A percentile compares a stretch with the other conserved stretches of the same genome.
These are phyloP conservation scores for Drosophila koepferae DNA, from an alignment of 2,888 invertebrate genomes.

Conservation along the genomic window DNA sequence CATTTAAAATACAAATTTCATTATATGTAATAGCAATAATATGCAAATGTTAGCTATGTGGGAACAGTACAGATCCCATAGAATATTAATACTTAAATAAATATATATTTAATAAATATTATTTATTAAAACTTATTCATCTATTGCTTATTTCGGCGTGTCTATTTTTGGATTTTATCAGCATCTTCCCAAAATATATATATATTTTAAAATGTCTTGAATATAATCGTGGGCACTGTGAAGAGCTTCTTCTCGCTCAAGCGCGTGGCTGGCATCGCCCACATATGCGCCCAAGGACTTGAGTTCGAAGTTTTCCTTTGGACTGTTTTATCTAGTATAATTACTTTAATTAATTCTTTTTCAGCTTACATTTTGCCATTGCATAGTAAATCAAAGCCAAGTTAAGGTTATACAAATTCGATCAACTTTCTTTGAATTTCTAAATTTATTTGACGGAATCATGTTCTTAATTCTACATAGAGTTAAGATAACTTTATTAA, in stretches of 20 bases:
- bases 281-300: background rate
- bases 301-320: background rate
- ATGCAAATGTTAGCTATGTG: background rate
- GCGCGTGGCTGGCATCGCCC: background rate
- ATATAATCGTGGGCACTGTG: background rate
- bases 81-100: background rate
- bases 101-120: slow-evolving; percentile 16
- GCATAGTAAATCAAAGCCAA: no score
- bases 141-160: background rate
- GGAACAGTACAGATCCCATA: background rate
- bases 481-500: background rate
- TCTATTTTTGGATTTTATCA: slow-evolving; percentile 12
- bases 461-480: background rate
- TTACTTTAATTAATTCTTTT: background rate
- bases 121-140: slow-evolving; percentile 18
- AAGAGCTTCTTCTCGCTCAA: background rate
- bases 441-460: background rate
- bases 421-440: background rate
- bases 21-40: slow-evolving; percentile 1
- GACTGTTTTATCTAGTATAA: no score
- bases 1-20: slow-evolving; percentile 15
- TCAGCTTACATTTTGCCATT: background rate
- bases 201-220: background rate
- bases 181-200: slow-evolving; percentile 16
- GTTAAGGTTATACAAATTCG: background rate